These are phyloP conservation scores for Physeter macrocephalus DNA, from an alignment of 2,113 vertebrate species.

Conservation along the genomic window DNA sequence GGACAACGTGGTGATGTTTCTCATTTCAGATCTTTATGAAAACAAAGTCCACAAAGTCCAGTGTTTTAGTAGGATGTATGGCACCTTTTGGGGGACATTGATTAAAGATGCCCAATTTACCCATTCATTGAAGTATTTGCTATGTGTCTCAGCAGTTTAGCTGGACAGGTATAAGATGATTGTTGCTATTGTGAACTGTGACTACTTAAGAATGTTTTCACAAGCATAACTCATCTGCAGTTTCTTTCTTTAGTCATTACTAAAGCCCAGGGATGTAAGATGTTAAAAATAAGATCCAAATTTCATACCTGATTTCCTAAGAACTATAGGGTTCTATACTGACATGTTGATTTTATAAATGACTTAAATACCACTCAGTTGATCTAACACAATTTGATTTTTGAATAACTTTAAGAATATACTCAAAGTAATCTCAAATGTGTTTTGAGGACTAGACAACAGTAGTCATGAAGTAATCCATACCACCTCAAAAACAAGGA, in stretches of 20 bases:
- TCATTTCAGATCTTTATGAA: slow-evolving; percentile 47
- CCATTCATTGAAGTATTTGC: slow-evolving; percentile 31
- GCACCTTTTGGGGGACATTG: slow-evolving; percentile 58
- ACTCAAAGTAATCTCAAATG: neutral
- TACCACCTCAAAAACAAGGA: neutral
- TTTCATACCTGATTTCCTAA: slow-evolving; percentile 41
- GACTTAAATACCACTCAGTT: neutral
- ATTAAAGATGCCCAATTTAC: slow-evolving; percentile 58
- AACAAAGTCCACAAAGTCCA: slow-evolving; percentile 62
- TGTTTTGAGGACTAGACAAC: neutral
- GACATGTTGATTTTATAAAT: slow-evolving; percentile 34
- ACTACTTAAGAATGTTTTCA: neutral
- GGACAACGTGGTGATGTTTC: slow-evolving; percentile 59
- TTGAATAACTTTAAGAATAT: neutral
- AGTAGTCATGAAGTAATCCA: neutral
- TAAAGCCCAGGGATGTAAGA: neutral
- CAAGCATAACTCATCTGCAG: slow-evolving; percentile 36
- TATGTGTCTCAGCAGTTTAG: slow-evolving; percentile 39
- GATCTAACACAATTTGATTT: slow-evolving; percentile 5
- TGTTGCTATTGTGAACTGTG: neutral
- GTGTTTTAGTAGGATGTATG: slow-evolving; percentile 51
- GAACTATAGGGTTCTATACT: slow-evolving; percentile 3
- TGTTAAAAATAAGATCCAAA: slow-evolving; percentile 63
- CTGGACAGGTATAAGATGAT: slow-evolving; percentile 34
- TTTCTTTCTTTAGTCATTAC: slow-evolving; percentile 54